Conservation (phyloP, 2,888 invertebrate species). For the Sepioteuthis lessoniana region DNA sequence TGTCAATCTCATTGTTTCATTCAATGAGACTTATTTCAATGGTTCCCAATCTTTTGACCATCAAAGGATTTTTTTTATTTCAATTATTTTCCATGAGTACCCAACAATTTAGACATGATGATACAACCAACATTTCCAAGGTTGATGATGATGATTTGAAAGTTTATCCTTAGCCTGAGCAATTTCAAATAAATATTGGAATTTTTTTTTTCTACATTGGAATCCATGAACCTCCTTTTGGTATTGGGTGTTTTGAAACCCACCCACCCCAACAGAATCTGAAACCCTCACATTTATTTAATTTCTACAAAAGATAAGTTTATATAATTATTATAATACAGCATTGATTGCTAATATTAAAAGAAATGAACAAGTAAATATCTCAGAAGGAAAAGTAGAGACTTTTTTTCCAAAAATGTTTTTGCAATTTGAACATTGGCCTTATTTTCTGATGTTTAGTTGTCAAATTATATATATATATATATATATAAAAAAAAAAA, state of each 20-base stretch:
- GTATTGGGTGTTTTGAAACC: background rate
- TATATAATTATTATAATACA: background rate
- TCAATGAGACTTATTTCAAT: background rate
- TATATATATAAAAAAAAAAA: too few relatives aligned
- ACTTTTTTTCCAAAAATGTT: background rate
- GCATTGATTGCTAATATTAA: background rate
- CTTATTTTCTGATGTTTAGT: background rate
- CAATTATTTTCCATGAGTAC: background rate
- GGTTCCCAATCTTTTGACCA: background rate
- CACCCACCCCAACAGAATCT: background rate
- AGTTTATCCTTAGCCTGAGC: background rate
- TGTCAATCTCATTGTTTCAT: background rate
- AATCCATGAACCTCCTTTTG: background rate
- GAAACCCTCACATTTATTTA: background rate
- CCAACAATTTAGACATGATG: too few relatives aligned
- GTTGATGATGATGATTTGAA: background rate
- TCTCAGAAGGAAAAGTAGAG: background rate
- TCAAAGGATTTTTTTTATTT: background rate
- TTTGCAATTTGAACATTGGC: background rate
- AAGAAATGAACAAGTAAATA: background rate
- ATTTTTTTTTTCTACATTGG: background rate
- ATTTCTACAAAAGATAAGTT: background rate
- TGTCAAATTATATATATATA: too few relatives aligned
- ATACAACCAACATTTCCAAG: background rate
- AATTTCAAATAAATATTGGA: background rate